Base-by-base conservation (phyloP, 2,888 invertebrate genomes). In the Brachyopa scutellaris region DNA sequence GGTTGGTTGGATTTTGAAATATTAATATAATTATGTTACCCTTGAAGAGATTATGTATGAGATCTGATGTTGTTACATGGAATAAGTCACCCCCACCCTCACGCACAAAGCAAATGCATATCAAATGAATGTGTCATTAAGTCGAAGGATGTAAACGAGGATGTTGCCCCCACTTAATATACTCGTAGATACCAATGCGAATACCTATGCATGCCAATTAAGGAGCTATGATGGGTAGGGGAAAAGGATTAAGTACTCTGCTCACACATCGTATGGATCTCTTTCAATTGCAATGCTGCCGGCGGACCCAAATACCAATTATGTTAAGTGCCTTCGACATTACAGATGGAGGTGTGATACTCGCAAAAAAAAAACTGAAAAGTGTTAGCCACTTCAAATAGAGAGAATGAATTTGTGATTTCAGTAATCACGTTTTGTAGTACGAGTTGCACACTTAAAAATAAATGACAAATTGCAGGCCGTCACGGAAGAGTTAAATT, bases 1-100 rank as follows among this genome's bases (percentile, higher is more conserved):
- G 76, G 36, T 64, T 59, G 64, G 62, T 36, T 57, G 69, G 69
- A 76, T 76, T 70, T 80, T 80, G 53, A 76, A 80, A 80, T 80
- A 80, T 80, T 80, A 69, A 80, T 76, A 70, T 80, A 70, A 76
- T 80, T 64, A 64, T 76, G 23, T 64, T 42, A 31, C 33, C 55
- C 55, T 47, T 23, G 57, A 69, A 61, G 74, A 74, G 61, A 61
- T 78, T 66, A 78, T 38, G 51, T 55, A 57, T 6, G 40, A 57
- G 61, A 33, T 62, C 26, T 47, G 55, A 57, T 47, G 74, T 55
- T 40, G 38, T 59, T 47, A 59, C 31, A 78, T 51, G 47, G 53
- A 64, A 49, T 38, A 61, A 67, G n/a, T n/a, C n/a, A n/a, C n/a
- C n/a, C n/a, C n/a, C n/a, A n/a, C n/a, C 57, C 59, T 6, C 61